These are phyloP conservation scores for Polydrusus cervinus DNA, from an alignment of 2,888 invertebrate genomes.

Conservation along the genomic window DNA sequence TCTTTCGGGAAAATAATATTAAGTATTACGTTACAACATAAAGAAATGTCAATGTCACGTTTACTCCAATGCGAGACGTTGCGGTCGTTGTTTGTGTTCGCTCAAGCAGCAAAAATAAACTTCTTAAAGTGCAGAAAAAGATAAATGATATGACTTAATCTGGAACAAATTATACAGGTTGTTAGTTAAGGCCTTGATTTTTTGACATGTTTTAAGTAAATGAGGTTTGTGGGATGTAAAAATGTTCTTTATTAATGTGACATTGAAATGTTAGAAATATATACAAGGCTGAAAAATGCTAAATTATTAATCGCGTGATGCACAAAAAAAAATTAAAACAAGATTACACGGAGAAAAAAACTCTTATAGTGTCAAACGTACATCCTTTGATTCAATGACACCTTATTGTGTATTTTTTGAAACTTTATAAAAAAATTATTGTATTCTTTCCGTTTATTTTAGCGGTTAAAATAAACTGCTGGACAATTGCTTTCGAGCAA, in stretches of 20 bases:
- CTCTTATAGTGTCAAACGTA: no score
- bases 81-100: not conserved
- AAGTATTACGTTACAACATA: not conserved
- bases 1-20: no score
- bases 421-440: no score
- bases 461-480: no score
- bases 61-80: not conserved
- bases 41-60: slow-evolving; percentile 17
- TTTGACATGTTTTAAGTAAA: slow-evolving; percentile 13
- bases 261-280: not conserved
- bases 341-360: no score
- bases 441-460: no score
- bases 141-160: slow-evolving; percentile 5
- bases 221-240: slow-evolving; percentile 12
- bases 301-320: not conserved
- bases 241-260: slow-evolving; percentile 13
- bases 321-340: not conserved
- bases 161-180: slow-evolving; percentile 28
- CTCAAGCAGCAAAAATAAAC: slow-evolving; percentile 8
- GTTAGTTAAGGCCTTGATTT: slow-evolving; percentile 27
- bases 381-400: no score
- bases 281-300: not conserved
- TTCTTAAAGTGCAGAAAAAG: slow-evolving; percentile 9
- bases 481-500: no score
- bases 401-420: not conserved